Base-by-base conservation (phyloP, 2,888 invertebrate genomes). In the Amblyjoppa fuscipennis region DNA sequence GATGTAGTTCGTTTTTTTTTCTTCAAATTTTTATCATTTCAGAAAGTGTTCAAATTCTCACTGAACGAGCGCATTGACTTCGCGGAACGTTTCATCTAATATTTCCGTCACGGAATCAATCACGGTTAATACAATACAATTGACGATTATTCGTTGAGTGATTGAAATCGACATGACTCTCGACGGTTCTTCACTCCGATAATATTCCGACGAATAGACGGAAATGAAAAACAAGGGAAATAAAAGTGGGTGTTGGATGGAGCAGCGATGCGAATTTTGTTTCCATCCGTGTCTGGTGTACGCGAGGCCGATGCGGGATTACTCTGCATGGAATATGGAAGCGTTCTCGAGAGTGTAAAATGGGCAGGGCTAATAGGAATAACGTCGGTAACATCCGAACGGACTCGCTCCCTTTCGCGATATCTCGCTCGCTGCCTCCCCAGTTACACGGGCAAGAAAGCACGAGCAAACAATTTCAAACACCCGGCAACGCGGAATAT, bases 401-500 rank as follows among this genome's bases (percentile, higher is more conserved):
- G n/a, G 53, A 61, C 31, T 34, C 61, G 31, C 31, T 3, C 28
- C 31, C 53, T 49, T 28, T 45, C 68, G n/a, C 49, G 16, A 25
- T 28, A 25, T 70, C 61, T 3, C 34, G 2, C 34, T 28, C 13
- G 31, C 61, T 51, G 45, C 34, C 69, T 69, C 25, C 53, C 20
- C 4, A 25, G 28, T 68, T 68, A 80, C 87, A 87, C 13, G 88
- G 89, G 28, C 61, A 88, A 90, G 86, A 83, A 78, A 81, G 89
- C 86, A 82, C 88, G 85, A 88, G 91, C 91, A 91, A 93, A 92
- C 92, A 92, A 92, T 93, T 93, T 90, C 88, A 90, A 92, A 91
- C 92, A 92, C 91, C 93, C 91, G 93, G 92, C 91, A 90, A 91
- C 92, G 92, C 31, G 70, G 78, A 92, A 92, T 92, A 92, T 93